These are phyloP conservation scores for Riparia riparia DNA, from an alignment of 2,113 vertebrate genomes.

Conservation along the genomic window DNA sequence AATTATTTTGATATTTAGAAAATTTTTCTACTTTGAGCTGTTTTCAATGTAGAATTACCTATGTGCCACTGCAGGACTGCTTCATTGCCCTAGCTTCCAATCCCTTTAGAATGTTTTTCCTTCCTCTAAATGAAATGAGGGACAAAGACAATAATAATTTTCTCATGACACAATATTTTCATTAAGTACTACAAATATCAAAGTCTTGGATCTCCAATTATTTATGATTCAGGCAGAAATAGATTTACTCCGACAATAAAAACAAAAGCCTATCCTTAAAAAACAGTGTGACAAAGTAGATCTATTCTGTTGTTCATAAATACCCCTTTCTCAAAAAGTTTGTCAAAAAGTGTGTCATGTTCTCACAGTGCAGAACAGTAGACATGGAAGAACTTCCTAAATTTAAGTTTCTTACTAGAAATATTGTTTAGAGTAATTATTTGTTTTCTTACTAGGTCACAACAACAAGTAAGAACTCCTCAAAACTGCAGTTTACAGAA, in stretches of 20 bases:
- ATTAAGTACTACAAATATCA: slow-evolving; percentile 8
- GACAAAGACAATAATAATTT: slow-evolving; percentile 5
- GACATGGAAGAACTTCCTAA: not conserved
- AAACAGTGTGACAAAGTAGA: not conserved
- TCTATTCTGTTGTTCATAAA: not conserved
- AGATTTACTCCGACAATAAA: not conserved
- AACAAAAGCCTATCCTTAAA: not conserved
- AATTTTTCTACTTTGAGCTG: not conserved
- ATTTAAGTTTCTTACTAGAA: not conserved
- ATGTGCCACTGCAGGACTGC: not conserved
- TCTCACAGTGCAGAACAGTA: not conserved
- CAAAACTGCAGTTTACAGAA: not conserved
- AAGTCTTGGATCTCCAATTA: not conserved
- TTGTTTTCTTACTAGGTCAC: not conserved
- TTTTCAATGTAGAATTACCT: not conserved
- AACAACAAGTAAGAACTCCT: not conserved
- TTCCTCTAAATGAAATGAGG: slow-evolving; percentile 25
- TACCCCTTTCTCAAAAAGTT: not conserved
- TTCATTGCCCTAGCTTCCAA: not conserved
- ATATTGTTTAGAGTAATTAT: not conserved
- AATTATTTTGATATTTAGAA: not conserved
- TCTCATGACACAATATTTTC: slow-evolving; percentile 34
- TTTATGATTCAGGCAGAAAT: not conserved
- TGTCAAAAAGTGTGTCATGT: not conserved
- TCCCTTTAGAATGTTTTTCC: not conserved